Evolutionary conservation across 1,140 invertebrate genomes (phyloP).

Genomic region (Bactericera cockerelli): DNA sequence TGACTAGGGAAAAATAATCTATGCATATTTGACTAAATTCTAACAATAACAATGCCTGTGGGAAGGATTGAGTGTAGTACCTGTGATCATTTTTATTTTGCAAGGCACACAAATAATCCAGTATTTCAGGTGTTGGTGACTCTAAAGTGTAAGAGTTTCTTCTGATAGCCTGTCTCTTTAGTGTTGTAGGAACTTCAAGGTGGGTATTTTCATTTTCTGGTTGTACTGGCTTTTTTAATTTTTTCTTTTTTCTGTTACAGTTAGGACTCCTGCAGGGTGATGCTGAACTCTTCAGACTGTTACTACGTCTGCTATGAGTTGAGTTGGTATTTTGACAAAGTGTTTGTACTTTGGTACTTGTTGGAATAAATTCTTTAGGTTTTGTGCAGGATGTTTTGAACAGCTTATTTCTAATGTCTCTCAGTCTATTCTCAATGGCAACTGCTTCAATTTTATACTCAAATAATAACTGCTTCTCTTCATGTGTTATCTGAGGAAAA

Average conservation of each 20-base stretch:
- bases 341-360: neutral
- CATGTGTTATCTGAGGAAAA: neutral
- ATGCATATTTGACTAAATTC: neutral
- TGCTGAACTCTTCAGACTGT: neutral
- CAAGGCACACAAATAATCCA: neutral
- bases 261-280: neutral
- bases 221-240: neutral
- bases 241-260: neutral
- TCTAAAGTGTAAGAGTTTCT: slow-evolving; percentile 4
- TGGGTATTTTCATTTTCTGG: neutral
- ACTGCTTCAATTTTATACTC: neutral
- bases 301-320: neutral
- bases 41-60: neutral
- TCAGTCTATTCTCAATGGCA: neutral
- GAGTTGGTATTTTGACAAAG: neutral
- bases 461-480: neutral
- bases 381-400: neutral
- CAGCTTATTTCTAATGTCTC: neutral
- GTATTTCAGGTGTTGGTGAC: neutral
- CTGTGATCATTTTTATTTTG: slow-evolving; percentile 1
- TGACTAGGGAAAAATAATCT: neutral
- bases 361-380: neutral
- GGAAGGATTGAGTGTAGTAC: neutral
- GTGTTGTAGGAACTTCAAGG: neutral
- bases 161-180: neutral